A percentile compares a stretch with the other conserved stretches of the same genome.
These are phyloP conservation scores for Hymenochirus boettgeri DNA, from an alignment of 2,113 vertebrate genomes.

Conservation along the genomic window DNA sequence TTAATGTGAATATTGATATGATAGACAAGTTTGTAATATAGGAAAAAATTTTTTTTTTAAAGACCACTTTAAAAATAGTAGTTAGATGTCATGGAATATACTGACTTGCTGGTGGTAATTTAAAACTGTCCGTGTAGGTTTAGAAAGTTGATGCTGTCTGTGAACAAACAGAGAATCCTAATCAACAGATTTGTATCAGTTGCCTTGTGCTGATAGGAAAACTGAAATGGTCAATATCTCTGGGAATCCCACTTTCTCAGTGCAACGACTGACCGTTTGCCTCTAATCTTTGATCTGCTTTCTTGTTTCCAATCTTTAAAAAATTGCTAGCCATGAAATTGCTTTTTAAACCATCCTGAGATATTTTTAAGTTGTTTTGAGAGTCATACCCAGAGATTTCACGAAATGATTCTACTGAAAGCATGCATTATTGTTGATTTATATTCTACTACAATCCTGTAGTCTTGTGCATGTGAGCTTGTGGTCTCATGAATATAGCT, in stretches of 20 bases:
- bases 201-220: neutral
- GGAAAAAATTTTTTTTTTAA: no score
- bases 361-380: neutral
- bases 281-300: slow-evolving; percentile 16
- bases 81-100: no score
- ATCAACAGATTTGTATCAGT: slow-evolving; percentile 2
- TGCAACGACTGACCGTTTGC: slow-evolving; percentile 13
- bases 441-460: no score
- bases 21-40: no score
- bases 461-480: no score
- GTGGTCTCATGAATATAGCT: no score
- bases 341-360: slow-evolving; percentile 1
- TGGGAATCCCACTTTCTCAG: neutral
- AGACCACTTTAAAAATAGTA: no score
- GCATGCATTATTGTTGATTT: neutral
- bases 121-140: no score
- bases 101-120: no score
- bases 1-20: no score
- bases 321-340: slow-evolving; percentile 32
- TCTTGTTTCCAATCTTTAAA: slow-evolving; percentile 23
- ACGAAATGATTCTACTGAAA: neutral
- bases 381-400: neutral
- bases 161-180: neutral
- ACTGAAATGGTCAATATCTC: neutral
- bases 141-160: no score